Conservation (phyloP, 1,140 invertebrate genomes). For the Bombus fervidus region DNA sequence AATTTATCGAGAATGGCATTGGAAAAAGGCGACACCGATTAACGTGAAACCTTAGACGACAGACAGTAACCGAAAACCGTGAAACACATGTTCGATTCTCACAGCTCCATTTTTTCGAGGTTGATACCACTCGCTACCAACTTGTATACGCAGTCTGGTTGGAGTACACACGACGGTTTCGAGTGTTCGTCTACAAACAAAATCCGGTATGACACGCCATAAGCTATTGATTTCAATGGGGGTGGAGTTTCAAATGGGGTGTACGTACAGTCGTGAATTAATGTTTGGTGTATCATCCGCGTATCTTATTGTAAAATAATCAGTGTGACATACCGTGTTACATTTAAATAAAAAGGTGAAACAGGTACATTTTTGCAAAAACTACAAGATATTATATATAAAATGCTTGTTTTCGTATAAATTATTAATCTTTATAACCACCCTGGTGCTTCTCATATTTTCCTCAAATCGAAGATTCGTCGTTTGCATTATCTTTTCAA, state of each 20-base stretch:
- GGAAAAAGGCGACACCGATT: conserved; percentile 24
- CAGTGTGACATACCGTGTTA: background rate
- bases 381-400: too few relatives aligned
- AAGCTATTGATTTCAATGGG: conserved; percentile 30
- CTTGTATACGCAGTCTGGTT: background rate
- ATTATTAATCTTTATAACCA: too few relatives aligned
- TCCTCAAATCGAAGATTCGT: too few relatives aligned
- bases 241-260: too few relatives aligned
- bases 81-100: conserved; percentile 49
- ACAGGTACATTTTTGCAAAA: too few relatives aligned
- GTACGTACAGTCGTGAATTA: background rate
- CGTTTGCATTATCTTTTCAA: too few relatives aligned
- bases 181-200: conserved; percentile 25
- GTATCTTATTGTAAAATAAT: background rate
- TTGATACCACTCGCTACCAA: background rate
- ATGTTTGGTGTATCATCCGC: background rate
- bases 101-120: conserved; percentile 28
- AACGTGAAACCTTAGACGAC: conserved; percentile 34
- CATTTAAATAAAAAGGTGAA: background rate
- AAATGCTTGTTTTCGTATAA: too few relatives aligned
- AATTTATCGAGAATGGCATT: background rate
- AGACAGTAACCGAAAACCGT: conserved; percentile 47
- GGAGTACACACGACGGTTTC: background rate
- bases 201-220: background rate
- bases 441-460: too few relatives aligned